Conservation (phyloP, 1,140 invertebrate genomes). For the Paralvinella palmiformis region DNA sequence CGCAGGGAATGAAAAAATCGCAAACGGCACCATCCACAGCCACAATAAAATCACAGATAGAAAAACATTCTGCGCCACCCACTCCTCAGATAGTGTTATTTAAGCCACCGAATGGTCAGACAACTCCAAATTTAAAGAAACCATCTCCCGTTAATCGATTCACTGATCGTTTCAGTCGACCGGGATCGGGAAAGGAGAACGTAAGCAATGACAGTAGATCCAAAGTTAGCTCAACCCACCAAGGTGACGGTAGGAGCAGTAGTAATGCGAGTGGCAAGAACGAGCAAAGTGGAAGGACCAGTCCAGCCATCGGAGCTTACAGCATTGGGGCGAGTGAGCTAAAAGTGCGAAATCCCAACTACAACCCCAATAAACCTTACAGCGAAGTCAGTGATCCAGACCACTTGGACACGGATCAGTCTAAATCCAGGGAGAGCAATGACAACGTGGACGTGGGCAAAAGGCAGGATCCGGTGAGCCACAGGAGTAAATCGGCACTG, state of each 20-base stretch:
- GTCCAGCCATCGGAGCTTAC: conserved; percentile 20
- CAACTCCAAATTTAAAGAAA: too few species aligned
- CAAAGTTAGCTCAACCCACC: not conserved
- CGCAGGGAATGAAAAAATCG: too few species aligned
- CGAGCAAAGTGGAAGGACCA: conserved; percentile 11
- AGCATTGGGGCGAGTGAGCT: not conserved
- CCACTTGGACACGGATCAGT: not conserved
- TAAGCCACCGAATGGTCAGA: too few species aligned
- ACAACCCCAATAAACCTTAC: conserved; percentile 41
- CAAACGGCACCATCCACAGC: too few species aligned
- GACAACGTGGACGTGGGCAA: not conserved
- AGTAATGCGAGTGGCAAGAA: not conserved
- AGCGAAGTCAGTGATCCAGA: conserved; percentile 26
- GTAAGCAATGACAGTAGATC: not conserved
- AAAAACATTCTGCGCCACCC: too few species aligned
- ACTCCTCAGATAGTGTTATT: too few species aligned
- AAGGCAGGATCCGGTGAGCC: not conserved
- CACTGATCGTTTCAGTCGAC: too few species aligned
- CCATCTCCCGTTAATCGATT: too few species aligned
- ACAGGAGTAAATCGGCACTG: too few species aligned
- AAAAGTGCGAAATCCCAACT: conserved; percentile 35
- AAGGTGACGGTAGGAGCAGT: not conserved
- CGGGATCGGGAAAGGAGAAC: not conserved
- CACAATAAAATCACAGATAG: too few species aligned
- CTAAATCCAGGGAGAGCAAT: not conserved